phyloP scores from a whole-genome alignment of 2,888 invertebrate genomes.

The Agonopterix heracliana region DNA sequence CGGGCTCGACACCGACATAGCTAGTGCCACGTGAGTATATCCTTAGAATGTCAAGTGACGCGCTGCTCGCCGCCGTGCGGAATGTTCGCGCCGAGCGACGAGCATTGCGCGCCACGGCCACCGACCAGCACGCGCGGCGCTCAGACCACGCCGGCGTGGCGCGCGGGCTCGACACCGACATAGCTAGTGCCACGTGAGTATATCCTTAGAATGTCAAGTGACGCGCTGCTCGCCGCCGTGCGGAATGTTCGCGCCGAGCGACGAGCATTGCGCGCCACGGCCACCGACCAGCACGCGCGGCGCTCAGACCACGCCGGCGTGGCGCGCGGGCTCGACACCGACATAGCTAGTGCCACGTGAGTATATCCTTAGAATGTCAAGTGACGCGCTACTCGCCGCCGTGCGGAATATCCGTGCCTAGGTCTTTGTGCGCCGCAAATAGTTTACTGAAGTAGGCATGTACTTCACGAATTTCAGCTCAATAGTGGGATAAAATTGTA shows the following conservation, averaged over 20 bases:
- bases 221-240: constrained; percentile 23
- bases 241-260: constrained; percentile 12
- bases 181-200: constrained; percentile 35
- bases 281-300: constrained; percentile 1
- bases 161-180: constrained; percentile 28
- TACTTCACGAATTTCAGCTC: too few relatives aligned
- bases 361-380: constrained; percentile 6
- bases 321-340: constrained; percentile 23
- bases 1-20: constrained; percentile 31
- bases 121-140: constrained; percentile 2
- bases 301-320: constrained; percentile 5
- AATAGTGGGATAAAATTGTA: too few relatives aligned
- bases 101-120: constrained; percentile 2
- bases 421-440: constrained; percentile 2
- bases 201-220: too few relatives aligned
- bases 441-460: too few relatives aligned
- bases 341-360: constrained; percentile 36
- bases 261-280: constrained; percentile 1
- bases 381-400: constrained; percentile 24
- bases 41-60: too few relatives aligned
- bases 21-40: constrained; percentile 34
- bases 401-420: constrained; percentile 17
- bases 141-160: constrained; percentile 7
- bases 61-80: constrained; percentile 21
- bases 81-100: constrained; percentile 7